Conservation (phyloP, 1,140 invertebrate genomes). For the Anoplophora glabripennis region DNA sequence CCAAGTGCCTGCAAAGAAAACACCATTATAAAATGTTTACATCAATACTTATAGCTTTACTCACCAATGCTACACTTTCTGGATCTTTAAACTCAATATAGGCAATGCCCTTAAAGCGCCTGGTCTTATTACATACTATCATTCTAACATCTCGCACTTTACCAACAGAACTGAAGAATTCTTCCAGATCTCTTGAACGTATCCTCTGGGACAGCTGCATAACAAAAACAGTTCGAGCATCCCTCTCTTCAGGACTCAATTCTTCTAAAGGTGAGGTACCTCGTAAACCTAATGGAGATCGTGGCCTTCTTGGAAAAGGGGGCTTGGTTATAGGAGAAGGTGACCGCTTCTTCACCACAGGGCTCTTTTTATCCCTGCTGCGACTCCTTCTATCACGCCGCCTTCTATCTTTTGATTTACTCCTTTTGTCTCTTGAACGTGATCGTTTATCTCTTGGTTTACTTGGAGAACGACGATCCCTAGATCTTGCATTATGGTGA, state of each 20-base stretch:
- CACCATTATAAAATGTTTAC: neutral
- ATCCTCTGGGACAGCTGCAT: constrained; percentile 95
- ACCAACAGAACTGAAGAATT: constrained; percentile 98
- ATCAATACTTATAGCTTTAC: constrained; percentile 37
- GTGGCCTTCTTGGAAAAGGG: constrained; percentile 33
- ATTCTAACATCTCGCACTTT: constrained; percentile 97
- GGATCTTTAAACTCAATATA: constrained; percentile 99
- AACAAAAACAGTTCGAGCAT: constrained; percentile 97
- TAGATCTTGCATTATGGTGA: constrained; percentile 37
- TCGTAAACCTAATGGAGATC: constrained; percentile 29
- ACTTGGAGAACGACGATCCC: constrained; percentile 34
- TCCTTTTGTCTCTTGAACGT: constrained; percentile 54
- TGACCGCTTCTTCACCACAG: constrained; percentile 44
- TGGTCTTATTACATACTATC: constrained; percentile 98
- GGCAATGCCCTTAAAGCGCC: constrained; percentile 97
- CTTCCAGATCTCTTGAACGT: constrained; percentile 93
- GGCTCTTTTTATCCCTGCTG: constrained; percentile 44
- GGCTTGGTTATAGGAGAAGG: constrained; percentile 33
- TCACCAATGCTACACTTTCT: constrained; percentile 91
- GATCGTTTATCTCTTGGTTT: constrained; percentile 52
- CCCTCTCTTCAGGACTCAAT: constrained; percentile 94
- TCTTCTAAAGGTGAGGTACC: constrained; percentile 59
- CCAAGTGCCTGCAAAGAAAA: constrained; percentile 78
- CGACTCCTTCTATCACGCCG: constrained; percentile 34
- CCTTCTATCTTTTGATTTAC: constrained; percentile 42